A percentile compares a stretch with the other conserved stretches of the same genome.
These are phyloP conservation scores for Cyclura pinguis DNA, from an alignment of 2,797 vertebrate genomes.

Conservation along the genomic window DNA sequence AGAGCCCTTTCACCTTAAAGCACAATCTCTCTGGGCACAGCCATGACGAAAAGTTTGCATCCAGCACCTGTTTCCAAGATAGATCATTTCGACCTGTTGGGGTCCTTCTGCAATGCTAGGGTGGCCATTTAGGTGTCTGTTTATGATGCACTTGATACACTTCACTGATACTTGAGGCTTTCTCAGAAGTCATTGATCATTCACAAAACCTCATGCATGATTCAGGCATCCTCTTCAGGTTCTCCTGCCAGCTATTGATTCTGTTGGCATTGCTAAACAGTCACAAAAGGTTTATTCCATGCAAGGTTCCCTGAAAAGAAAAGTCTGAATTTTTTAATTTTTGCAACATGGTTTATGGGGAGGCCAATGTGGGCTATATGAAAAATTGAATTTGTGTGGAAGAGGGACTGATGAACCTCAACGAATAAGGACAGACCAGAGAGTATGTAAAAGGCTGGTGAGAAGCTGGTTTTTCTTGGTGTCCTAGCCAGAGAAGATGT, in stretches of 20 bases:
- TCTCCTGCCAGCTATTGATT: constrained; percentile 81
- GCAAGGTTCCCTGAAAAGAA: constrained; percentile 53
- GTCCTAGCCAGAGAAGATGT: neutral
- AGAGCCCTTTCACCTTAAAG: no score
- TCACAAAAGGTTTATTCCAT: constrained; percentile 81
- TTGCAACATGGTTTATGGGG: constrained; percentile 79
- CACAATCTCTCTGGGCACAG: no score
- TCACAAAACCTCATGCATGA: constrained; percentile 71
- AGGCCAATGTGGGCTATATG: constrained; percentile 68
- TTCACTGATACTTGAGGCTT: constrained; percentile 66
- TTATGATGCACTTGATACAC: constrained; percentile 77
- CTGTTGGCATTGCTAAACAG: constrained; percentile 82
- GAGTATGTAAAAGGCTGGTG: constrained; percentile 56
- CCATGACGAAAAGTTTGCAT: neutral
- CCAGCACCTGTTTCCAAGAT: constrained; percentile 22
- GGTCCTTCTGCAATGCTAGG: constrained; percentile 55
- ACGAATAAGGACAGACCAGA: constrained; percentile 73
- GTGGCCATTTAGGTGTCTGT: constrained; percentile 51
- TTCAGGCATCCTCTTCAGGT: constrained; percentile 68
- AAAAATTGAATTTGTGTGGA: constrained; percentile 72
- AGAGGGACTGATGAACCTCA: constrained; percentile 62
- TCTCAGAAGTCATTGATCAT: constrained; percentile 77
- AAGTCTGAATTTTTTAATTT: constrained; percentile 76
- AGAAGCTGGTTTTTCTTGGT: no score
- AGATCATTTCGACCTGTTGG: constrained; percentile 41